Evolutionary conservation across 2,113 vertebrate species (phyloP).

Genomic region (Podarcis raffonei): DNA sequence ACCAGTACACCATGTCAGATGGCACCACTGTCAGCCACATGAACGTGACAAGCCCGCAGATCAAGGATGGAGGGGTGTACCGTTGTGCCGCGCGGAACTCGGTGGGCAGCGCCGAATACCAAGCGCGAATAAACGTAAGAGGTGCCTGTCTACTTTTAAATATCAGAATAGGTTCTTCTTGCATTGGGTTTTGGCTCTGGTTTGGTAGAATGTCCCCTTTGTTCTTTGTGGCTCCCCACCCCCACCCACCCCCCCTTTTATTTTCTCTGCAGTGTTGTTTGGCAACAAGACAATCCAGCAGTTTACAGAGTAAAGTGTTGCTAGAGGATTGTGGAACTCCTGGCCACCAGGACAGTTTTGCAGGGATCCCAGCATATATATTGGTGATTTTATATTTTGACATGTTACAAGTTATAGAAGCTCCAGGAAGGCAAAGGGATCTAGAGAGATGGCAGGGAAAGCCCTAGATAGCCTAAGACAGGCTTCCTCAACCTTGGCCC

Average conservation of each 20-base stretch:
- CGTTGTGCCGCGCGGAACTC: constrained; percentile 98
- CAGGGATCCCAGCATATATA: background rate
- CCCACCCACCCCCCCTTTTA: background rate
- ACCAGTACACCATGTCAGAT: constrained; percentile 95
- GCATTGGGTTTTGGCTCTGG: constrained; percentile 68
- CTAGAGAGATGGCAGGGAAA: background rate
- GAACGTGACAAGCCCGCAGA: constrained; percentile 94
- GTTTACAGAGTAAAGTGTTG: background rate
- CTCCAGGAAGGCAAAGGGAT: background rate
- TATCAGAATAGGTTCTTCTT: constrained; percentile 90
- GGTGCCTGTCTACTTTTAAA: constrained; percentile 99
- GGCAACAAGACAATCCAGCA: background rate
- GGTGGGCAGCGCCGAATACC: constrained; percentile 99
- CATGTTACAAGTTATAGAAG: background rate
- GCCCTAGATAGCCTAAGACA: background rate
- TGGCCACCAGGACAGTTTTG: background rate
- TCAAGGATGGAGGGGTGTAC: constrained; percentile 97
- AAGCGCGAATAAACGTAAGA: constrained; percentile 99
- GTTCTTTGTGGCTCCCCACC: background rate
- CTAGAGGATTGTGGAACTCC: background rate
- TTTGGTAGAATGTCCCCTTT: constrained; percentile 17
- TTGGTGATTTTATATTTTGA: background rate
- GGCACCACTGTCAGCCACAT: constrained; percentile 96
- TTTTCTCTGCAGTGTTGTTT: background rate
- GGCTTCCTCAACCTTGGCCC: too few relatives aligned